Percentiles rank a stretch among this genome's conserved stretches.
Conservation (phyloP, 2,113 vertebrate genomes). For the Pangasianodon gigas region DNA sequence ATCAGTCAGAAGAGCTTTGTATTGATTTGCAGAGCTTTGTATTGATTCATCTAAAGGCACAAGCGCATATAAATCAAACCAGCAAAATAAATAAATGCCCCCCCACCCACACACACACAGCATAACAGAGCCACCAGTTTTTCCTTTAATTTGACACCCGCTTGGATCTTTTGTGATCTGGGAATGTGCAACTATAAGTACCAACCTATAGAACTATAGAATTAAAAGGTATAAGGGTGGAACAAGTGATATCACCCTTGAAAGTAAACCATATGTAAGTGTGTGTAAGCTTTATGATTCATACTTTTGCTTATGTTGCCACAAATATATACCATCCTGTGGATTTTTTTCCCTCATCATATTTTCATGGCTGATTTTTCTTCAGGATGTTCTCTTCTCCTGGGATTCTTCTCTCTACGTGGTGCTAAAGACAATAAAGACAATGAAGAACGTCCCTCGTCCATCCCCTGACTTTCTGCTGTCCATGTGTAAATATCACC, state of each 20-base stretch:
- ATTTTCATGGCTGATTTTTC: background rate
- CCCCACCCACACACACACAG: too few relatives aligned
- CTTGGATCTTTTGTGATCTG: background rate
- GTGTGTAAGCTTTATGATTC: background rate
- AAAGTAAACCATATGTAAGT: background rate
- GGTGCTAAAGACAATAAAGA: constrained; percentile 63
- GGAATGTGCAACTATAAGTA: background rate
- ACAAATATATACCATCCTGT: background rate
- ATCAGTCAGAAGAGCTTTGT: background rate
- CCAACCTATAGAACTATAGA: background rate
- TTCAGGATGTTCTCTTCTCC: background rate
- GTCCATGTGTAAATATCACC: constrained; percentile 67
- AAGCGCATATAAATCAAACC: too few relatives aligned
- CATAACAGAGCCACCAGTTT: background rate
- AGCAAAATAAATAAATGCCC: background rate
- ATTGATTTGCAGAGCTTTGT: too few relatives aligned
- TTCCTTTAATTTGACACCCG: background rate
- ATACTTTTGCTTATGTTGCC: background rate
- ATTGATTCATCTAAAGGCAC: too few relatives aligned
- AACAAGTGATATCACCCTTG: background rate
- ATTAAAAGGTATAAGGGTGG: background rate
- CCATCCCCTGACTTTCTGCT: constrained; percentile 48
- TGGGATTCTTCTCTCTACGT: constrained; percentile 22
- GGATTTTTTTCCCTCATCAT: background rate
- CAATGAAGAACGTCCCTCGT: constrained; percentile 41